These are phyloP conservation scores for Talpa occidentalis DNA, from an alignment of 2,113 vertebrate genomes.

Conservation along the genomic window DNA sequence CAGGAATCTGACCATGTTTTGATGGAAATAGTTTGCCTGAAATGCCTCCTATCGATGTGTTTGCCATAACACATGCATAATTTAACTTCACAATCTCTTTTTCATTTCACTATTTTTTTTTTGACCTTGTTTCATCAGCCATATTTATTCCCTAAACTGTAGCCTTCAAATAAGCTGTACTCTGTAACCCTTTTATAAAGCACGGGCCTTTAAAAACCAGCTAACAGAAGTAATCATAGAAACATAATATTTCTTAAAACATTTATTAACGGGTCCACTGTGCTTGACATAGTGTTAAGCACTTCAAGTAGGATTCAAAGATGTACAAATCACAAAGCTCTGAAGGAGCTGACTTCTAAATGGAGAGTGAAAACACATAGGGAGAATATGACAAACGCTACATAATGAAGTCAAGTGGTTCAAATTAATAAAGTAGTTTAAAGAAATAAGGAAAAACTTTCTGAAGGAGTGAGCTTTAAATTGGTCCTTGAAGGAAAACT, in stretches of 20 bases:
- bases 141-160: neutral
- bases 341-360: neutral
- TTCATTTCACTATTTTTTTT: neutral
- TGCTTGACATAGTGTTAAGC: neutral
- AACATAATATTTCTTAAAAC: neutral
- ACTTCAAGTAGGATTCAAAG: neutral
- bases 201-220: neutral
- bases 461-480: neutral
- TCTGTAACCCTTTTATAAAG: neutral
- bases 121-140: neutral
- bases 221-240: neutral
- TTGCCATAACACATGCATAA: neutral
- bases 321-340: neutral
- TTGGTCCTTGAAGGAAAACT: neutral
- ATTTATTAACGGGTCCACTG: neutral
- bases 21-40: constrained; percentile 11
- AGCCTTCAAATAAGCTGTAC: neutral
- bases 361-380: neutral
- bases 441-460: neutral
- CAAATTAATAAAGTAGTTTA: neutral
- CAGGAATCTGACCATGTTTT: neutral
- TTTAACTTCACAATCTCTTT: neutral
- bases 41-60: neutral
- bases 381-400: neutral
- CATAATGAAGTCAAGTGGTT: neutral